Evolutionary conservation across 2,888 invertebrate species (phyloP), one percentile per base, ranked within the genome.

Genomic region (Fragum sueziense): DNA sequence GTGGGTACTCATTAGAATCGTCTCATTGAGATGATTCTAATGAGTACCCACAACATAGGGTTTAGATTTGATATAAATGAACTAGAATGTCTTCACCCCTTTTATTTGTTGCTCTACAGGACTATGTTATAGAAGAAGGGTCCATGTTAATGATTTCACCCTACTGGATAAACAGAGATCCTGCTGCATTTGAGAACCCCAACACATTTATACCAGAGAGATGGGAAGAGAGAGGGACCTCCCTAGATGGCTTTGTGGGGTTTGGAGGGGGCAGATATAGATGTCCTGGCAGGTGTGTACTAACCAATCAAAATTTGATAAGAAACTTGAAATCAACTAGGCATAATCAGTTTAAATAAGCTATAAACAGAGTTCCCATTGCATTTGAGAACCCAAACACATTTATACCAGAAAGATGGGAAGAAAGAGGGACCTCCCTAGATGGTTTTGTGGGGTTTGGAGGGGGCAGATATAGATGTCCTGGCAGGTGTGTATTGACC

Each of bases 281-380:
- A 84, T 92, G 92, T 82, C 92, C 92, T 37, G 92, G 92, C 25
- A 89, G 91, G 91, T 91, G 52, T 52, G n/a, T n/a, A n/a, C n/a
- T n/a, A n/a, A n/a, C n/a, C n/a, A n/a, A n/a, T n/a, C n/a, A n/a
- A n/a, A n/a, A n/a, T n/a, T n/a, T n/a, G n/a, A n/a, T n/a, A n/a
- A n/a, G n/a, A n/a, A n/a, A n/a, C n/a, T n/a, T n/a, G n/a, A n/a
- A n/a, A n/a, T n/a, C n/a, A n/a, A n/a, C n/a, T n/a, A n/a, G n/a
- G n/a, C n/a, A n/a, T n/a, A n/a, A n/a, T n/a, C n/a, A n/a, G n/a
- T n/a, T n/a, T n/a, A n/a, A n/a, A n/a, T n/a, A n/a, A n/a, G n/a
- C n/a, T n/a, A 85, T 88, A 51, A 91, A 91, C 74, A 81, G 91
- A 52, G 88, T 91, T 79, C 79, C 88, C n/a, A 59, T 80, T 4